Conservation (phyloP, 2,113 vertebrate species). For the Triplophysa rosa region DNA sequence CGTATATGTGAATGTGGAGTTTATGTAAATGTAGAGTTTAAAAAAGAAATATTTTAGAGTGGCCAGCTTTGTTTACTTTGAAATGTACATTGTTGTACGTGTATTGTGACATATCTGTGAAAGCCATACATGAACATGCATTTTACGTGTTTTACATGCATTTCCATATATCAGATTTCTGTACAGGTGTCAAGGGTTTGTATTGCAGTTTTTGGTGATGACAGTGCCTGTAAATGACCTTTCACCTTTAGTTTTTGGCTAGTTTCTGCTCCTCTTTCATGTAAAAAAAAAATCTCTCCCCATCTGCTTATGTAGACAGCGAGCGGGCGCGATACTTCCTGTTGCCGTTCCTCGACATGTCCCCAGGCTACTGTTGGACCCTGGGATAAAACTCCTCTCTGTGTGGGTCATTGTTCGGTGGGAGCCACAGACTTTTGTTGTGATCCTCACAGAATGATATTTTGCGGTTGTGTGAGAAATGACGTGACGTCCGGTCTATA, state of each 20-base stretch:
- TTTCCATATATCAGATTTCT: slow-evolving; percentile 14
- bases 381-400: slow-evolving; percentile 56
- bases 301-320: slow-evolving; percentile 59
- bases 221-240: slow-evolving; percentile 65
- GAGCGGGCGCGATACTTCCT: slow-evolving; percentile 52
- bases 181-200: neutral
- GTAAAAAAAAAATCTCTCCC: slow-evolving; percentile 57
- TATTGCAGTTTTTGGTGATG: slow-evolving; percentile 57
- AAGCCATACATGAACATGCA: no score
- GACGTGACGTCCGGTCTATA: slow-evolving; percentile 67
- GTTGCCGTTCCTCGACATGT: slow-evolving; percentile 58
- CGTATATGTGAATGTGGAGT: no score
- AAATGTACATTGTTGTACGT: no score
- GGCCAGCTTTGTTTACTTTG: no score
- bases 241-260: slow-evolving; percentile 55
- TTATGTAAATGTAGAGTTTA: no score
- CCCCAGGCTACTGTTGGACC: slow-evolving; percentile 66
- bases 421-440: slow-evolving; percentile 69
- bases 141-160: neutral
- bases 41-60: no score
- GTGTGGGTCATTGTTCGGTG: slow-evolving; percentile 72
- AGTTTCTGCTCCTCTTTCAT: slow-evolving; percentile 57
- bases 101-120: no score
- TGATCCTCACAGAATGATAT: slow-evolving; percentile 63
- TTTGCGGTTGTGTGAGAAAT: slow-evolving; percentile 73